Evolutionary conservation across 2,797 vertebrate species (phyloP).

Genomic region (Sternarchorhynchus goeldii): DNA sequence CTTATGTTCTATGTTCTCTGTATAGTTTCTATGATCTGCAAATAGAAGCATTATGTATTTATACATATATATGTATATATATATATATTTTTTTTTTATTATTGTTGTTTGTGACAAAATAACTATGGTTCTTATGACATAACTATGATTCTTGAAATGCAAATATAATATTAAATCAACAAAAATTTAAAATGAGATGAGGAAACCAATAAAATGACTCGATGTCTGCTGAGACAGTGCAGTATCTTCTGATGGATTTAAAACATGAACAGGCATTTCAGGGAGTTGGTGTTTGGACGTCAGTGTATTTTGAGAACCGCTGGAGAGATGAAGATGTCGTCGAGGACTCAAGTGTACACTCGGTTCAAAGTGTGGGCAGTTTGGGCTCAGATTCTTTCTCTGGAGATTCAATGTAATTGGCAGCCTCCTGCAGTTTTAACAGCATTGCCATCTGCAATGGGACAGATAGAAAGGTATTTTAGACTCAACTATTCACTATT

Average conservation of each 20-base stretch:
- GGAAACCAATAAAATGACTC: constrained; percentile 25
- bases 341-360: constrained; percentile 35
- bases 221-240: constrained; percentile 52
- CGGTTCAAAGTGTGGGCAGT: constrained; percentile 77
- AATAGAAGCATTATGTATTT: constrained; percentile 46
- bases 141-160: constrained; percentile 33
- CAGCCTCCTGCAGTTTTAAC: constrained; percentile 97
- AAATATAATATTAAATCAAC: constrained; percentile 35
- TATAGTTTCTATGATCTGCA: constrained; percentile 39
- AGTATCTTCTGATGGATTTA: constrained; percentile 52
- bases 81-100: neutral
- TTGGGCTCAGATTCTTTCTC: constrained; percentile 89
- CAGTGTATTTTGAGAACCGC: constrained; percentile 9
- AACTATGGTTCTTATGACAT: constrained; percentile 28
- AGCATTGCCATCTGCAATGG: constrained; percentile 95
- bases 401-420: constrained; percentile 97
- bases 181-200: constrained; percentile 38
- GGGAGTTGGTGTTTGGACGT: constrained; percentile 37
- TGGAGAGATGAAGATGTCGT: constrained; percentile 33
- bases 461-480: constrained; percentile 16
- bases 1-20: constrained; percentile 45
- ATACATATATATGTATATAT: neutral
- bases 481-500: neutral
- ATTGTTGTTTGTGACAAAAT: constrained; percentile 38
- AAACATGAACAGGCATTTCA: constrained; percentile 47